Evolutionary conservation across 2,888 invertebrate genomes (phyloP).

Genomic region (Xanthostigma xanthostigma): DNA sequence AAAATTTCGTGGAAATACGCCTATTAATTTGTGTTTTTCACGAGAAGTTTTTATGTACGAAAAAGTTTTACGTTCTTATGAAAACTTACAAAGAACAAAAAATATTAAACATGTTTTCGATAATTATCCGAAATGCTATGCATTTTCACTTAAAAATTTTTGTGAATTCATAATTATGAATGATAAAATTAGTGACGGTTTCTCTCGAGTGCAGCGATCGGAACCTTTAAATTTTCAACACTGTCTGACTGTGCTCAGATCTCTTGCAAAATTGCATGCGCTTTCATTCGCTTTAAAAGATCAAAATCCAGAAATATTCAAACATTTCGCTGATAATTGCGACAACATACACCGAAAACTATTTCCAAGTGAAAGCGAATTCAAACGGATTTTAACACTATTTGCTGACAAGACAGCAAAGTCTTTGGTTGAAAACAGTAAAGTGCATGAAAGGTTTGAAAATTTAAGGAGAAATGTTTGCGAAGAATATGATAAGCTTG

Average conservation of each 20-base stretch:
- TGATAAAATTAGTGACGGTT: not conserved
- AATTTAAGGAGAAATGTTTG: too few species aligned
- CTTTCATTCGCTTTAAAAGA: not conserved
- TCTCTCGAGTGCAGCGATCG: not conserved
- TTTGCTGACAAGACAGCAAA: too few species aligned
- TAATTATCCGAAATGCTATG: not conserved
- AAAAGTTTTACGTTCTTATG: slow-evolving; percentile 1
- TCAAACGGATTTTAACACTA: too few species aligned
- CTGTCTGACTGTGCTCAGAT: not conserved
- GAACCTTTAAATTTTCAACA: slow-evolving; percentile 1
- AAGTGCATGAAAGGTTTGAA: too few species aligned
- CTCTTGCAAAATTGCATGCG: slow-evolving; percentile 1
- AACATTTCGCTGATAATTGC: not conserved
- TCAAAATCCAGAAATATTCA: slow-evolving; percentile 1
- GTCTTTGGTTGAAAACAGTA: too few species aligned
- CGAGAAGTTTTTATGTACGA: slow-evolving; percentile 3
- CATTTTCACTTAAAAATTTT: not conserved
- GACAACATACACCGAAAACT: not conserved
- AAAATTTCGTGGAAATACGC: not conserved
- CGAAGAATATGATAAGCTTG: too few species aligned
- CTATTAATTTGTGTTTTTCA: not conserved
- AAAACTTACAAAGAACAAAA: slow-evolving; percentile 1
- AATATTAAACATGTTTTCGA: not conserved
- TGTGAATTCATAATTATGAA: slow-evolving; percentile 16
- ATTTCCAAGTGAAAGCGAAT: too few species aligned